These are phyloP conservation scores for Musca vetustissima DNA, from an alignment of 1,140 invertebrate genomes.

Conservation along the genomic window DNA sequence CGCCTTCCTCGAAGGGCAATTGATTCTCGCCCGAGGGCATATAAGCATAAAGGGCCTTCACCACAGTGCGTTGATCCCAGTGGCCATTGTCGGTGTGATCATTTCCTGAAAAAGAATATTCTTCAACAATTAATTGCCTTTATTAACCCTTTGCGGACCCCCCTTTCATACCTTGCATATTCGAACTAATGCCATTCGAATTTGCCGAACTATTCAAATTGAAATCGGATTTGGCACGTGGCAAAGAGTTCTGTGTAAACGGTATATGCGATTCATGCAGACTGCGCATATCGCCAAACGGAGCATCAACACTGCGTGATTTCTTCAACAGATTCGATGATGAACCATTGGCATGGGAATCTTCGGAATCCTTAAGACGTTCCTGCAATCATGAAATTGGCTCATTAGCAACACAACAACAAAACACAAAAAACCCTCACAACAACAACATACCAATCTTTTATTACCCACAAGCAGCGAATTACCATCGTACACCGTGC, in stretches of 20 bases:
- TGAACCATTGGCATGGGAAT: constrained; percentile 41
- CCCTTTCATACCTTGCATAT: not conserved
- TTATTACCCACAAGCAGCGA: constrained; percentile 38
- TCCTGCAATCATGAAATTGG: constrained; percentile 35
- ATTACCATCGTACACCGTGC: constrained; percentile 43
- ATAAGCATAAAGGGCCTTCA: constrained; percentile 85
- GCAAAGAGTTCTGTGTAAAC: constrained; percentile 60
- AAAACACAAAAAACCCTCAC: constrained; percentile 18
- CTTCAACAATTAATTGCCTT: not conserved
- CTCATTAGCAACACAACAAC: constrained; percentile 1
- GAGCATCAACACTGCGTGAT: constrained; percentile 85
- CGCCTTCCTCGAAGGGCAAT: constrained; percentile 87
- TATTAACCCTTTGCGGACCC: too few relatives aligned
- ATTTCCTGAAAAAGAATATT: constrained; percentile 31
- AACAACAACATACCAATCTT: constrained; percentile 43
- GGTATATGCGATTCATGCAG: constrained; percentile 55
- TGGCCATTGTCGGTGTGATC: constrained; percentile 43
- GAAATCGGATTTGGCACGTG: constrained; percentile 83
- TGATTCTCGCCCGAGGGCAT: constrained; percentile 89
- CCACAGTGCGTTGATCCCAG: constrained; percentile 59
- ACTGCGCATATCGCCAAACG: constrained; percentile 77
- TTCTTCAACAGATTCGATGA: constrained; percentile 76
- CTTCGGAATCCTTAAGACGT: constrained; percentile 60
- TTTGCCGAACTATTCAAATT: constrained; percentile 71
- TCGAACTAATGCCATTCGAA: not conserved